Evolutionary conservation across 2,113 vertebrate genomes (phyloP).

Genomic region (Argyrosomus japonicus): DNA sequence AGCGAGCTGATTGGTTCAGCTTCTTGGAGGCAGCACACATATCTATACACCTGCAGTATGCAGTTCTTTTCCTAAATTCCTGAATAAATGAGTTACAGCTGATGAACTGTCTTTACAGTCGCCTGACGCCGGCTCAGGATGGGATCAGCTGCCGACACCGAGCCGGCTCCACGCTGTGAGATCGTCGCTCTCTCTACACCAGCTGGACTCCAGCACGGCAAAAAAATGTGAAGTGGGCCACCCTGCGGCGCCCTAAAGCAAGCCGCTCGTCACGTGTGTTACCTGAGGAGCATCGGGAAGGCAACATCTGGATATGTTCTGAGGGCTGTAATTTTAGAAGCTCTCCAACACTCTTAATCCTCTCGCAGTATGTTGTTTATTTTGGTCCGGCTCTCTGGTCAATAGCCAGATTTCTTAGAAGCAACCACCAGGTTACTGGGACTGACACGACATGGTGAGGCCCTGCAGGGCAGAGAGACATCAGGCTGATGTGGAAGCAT

Average conservation of each 20-base stretch:
- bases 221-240: slow-evolving; percentile 41
- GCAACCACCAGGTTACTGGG: slow-evolving; percentile 56
- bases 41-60: no score
- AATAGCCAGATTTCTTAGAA: slow-evolving; percentile 74
- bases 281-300: slow-evolving; percentile 67
- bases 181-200: slow-evolving; percentile 20
- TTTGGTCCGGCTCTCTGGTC: slow-evolving; percentile 72
- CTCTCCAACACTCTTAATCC: slow-evolving; percentile 69
- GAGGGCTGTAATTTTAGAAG: slow-evolving; percentile 76
- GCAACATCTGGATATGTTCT: slow-evolving; percentile 79
- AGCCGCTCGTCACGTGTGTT: slow-evolving; percentile 41
- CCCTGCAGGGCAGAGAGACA: slow-evolving; percentile 32
- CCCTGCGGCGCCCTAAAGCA: background rate
- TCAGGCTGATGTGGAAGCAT: background rate
- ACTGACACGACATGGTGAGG: slow-evolving; percentile 57
- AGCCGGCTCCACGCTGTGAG: slow-evolving; percentile 28
- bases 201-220: slow-evolving; percentile 37
- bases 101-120: background rate
- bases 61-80: no score
- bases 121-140: background rate
- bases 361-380: slow-evolving; percentile 73
- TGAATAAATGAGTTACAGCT: background rate
- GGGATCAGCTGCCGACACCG: slow-evolving; percentile 27
- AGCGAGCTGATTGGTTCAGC: background rate
- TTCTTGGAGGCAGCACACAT: no score